These are phyloP conservation scores for Mungos mungo DNA, from an alignment of 2,113 vertebrate species.

Conservation along the genomic window DNA sequence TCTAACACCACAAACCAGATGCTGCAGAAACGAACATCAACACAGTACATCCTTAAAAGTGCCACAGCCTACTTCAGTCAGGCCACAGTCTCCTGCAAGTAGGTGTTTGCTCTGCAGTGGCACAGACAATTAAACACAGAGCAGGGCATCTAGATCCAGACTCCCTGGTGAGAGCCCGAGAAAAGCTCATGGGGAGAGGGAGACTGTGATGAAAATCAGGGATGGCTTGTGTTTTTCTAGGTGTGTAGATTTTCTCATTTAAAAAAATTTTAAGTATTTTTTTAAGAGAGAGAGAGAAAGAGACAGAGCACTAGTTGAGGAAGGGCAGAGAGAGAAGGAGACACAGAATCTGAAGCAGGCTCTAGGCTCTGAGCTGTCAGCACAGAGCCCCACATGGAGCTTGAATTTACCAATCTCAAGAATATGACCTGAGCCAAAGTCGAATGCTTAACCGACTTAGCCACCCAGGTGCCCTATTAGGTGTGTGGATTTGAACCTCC, in stretches of 20 bases:
- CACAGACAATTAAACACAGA: neutral
- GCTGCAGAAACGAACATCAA: neutral
- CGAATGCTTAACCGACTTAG: too few species aligned
- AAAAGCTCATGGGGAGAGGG: neutral
- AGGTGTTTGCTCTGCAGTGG: neutral
- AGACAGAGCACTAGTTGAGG: too few species aligned
- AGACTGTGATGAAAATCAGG: neutral
- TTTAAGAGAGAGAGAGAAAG: too few species aligned
- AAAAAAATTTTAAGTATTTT: too few species aligned
- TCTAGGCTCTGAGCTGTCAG: too few species aligned
- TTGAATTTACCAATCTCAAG: too few species aligned
- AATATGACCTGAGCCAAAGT: too few species aligned
- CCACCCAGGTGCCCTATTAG: too few species aligned
- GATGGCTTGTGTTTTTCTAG: neutral
- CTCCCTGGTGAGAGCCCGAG: neutral
- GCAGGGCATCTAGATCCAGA: neutral
- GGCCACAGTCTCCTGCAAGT: neutral
- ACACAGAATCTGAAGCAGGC: too few species aligned
- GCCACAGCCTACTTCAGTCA: neutral
- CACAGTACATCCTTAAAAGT: neutral
- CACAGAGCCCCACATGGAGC: too few species aligned
- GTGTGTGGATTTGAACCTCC: neutral
- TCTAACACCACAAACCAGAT: constrained; percentile 1
- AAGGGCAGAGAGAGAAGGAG: too few species aligned
- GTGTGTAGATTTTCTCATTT: neutral